Base-by-base conservation (phyloP, 1,140 invertebrate species). In the Hylaeus anthracinus region DNA sequence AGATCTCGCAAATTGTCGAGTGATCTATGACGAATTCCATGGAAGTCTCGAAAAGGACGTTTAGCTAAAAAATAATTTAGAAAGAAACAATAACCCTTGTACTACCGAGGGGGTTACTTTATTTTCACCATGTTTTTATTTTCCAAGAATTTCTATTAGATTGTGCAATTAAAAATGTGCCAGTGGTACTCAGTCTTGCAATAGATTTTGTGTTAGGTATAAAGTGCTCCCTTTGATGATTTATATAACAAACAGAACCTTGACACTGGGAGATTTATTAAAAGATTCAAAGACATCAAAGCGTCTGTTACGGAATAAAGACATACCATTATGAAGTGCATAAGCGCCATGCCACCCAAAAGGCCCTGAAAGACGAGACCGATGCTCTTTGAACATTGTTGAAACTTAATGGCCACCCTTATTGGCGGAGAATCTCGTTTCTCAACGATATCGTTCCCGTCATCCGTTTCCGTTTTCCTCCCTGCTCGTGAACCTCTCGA, bases 361-460 rank as follows among this genome's bases (percentile, higher is more conserved):
- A 93, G 86, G 51, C 93, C 93, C 81, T 94, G 93, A 86, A 87
- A 91, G 82, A 93, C 87, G 61, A 92, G 86, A 1, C 91, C 90
- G 5, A 82, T 83, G 64, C 86, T 88, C 60, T 83, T 90, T 90
- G 90, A 92, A 39, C 89, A 77, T 79, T 89, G 90, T 72, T 94
- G 92, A 37, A 86, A 82, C 14, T 85, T 71, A 48, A 93, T 91
- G 12, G 92, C 92, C 9, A 92, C 81, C 78, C 89, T 90, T 83
- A 93, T 91, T 1, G 89, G 90, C 15, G 84, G 78, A 58, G 67
- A 82, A 61, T 72, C 82, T 80, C 48, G 86, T 61, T 73, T 85
- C 70, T 76, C 85, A 75, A 61, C 41, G 70, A 67, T 41, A 72
- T 72, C 69, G 1, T 58, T 12, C 15, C 9, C 6, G 3, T 12